Evolutionary conservation across 2,797 vertebrate species (phyloP), one percentile per base, ranked within the genome.

Genomic region (Sebastes taczanowskii): DNA sequence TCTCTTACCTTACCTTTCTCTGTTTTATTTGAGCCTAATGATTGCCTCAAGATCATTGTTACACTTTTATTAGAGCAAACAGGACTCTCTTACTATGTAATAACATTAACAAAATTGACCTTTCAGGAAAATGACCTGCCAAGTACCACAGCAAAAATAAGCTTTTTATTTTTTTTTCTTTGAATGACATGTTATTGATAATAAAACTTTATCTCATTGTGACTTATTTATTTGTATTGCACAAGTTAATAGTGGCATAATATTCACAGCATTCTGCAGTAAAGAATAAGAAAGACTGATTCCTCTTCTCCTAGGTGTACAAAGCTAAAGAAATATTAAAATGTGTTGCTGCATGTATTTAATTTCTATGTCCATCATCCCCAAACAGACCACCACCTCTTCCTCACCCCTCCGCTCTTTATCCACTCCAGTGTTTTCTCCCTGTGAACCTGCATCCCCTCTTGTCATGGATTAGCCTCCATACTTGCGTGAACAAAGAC

Each of bases 401-500:
- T 76, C 82, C 66, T 87, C 80, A 74, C 58, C 72, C 68, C 42
- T 84, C 58, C 59, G 52, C 85, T 86, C 74, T 85, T 87, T 85
- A 87, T 86, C 86, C 88, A 91, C 88, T 90, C 86, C 68, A 84
- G 61, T 79, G 74, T 89, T 86, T 81, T 75, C 85, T 85, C 77
- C 78, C 74, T 35, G 76, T 85, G 71, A 91, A 91, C 85, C 89
- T 80, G 85, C 32, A 84, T 85, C 82, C 81, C 91, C 89, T 89
- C 90, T 91, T 88, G 83, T 92, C 86, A 78, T 78, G 86, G 91
- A 94, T 93, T 92, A 92, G 88, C 86, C 85, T 84, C 83, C 78
- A 84, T 79, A 90, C 87, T 85, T 81, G 84, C 79, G 16, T 77
- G 90, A 93, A 95, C 91, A 95, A 94, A 93, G 92, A 85, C 73